Conservation (phyloP, 2,888 invertebrate species). For the Torymus tubicola region DNA sequence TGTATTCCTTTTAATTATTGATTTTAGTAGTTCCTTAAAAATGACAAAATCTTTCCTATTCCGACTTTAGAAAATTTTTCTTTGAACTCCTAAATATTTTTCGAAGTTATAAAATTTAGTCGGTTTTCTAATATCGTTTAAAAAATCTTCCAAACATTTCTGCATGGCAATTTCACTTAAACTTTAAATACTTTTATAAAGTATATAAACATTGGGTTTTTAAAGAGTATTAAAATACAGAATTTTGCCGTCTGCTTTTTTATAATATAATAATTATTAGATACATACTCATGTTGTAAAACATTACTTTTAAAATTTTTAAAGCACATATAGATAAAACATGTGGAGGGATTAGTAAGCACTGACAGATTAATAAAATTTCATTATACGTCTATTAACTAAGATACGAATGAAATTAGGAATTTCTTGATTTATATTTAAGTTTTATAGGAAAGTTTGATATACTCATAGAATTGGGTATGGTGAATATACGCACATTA, state of each 20-base stretch:
- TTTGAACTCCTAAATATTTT: conserved; percentile 12
- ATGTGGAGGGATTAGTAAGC: conserved; percentile 49
- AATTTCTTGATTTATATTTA: neutral
- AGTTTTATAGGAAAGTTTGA: too few relatives aligned
- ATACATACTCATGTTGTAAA: too few relatives aligned
- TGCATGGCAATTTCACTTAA: conserved; percentile 37
- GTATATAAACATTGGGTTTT: conserved; percentile 6
- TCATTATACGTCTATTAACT: neutral
- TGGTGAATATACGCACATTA: too few relatives aligned
- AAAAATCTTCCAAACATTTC: conserved; percentile 25
- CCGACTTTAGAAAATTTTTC: neutral
- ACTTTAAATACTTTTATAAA: conserved; percentile 20
- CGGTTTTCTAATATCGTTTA: neutral
- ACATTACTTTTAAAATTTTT: too few relatives aligned
- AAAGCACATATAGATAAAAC: neutral
- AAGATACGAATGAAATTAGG: too few relatives aligned
- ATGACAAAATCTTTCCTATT: neutral
- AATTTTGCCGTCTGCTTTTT: conserved; percentile 50
- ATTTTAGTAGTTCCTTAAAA: neutral
- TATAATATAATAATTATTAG: too few relatives aligned
- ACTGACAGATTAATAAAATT: conserved; percentile 37
- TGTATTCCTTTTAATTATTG: conserved; percentile 67
- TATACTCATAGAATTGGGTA: too few relatives aligned
- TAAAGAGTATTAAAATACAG: conserved; percentile 37
- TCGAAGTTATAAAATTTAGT: neutral